Evolutionary conservation across 2,113 vertebrate genomes (phyloP).

Genomic region (Prionailurus bengalensis): DNA sequence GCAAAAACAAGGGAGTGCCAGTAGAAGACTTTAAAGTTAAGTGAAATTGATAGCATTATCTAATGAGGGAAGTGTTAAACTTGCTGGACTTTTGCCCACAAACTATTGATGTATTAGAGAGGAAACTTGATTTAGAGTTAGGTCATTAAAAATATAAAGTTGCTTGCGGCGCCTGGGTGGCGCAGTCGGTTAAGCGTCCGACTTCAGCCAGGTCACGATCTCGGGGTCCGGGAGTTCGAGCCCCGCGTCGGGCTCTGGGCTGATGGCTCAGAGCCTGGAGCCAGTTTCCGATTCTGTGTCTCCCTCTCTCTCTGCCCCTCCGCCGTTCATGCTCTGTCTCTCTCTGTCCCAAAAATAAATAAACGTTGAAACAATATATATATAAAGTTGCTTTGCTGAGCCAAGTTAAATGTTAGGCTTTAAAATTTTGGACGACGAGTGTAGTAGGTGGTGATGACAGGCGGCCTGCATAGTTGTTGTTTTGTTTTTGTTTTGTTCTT

Average conservation of each 20-base stretch:
- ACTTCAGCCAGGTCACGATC: too few relatives aligned
- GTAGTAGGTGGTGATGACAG: constrained; percentile 4
- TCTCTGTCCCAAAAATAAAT: too few relatives aligned
- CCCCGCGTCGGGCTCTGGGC: too few relatives aligned
- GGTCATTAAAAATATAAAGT: constrained; percentile 11
- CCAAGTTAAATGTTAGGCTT: constrained; percentile 59
- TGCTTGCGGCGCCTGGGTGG: neutral
- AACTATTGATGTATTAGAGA: neutral
- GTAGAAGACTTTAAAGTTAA: neutral
- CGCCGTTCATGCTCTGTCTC: too few relatives aligned
- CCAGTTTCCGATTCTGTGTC: too few relatives aligned
- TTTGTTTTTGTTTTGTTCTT: neutral
- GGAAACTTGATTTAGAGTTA: constrained; percentile 9
- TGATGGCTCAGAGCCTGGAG: too few relatives aligned
- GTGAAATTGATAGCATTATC: constrained; percentile 12
- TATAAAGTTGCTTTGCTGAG: neutral
- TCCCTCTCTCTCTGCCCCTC: too few relatives aligned
- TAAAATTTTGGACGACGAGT: neutral
- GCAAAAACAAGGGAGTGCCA: neutral
- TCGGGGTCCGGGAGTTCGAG: too few relatives aligned
- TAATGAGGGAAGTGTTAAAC: neutral
- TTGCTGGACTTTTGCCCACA: neutral
- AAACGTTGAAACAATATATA: neutral
- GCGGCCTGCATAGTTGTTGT: neutral
- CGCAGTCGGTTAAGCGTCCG: too few relatives aligned